Conservation (phyloP, 2,113 vertebrate species). For the Hydrochoerus hydrochaeris region DNA sequence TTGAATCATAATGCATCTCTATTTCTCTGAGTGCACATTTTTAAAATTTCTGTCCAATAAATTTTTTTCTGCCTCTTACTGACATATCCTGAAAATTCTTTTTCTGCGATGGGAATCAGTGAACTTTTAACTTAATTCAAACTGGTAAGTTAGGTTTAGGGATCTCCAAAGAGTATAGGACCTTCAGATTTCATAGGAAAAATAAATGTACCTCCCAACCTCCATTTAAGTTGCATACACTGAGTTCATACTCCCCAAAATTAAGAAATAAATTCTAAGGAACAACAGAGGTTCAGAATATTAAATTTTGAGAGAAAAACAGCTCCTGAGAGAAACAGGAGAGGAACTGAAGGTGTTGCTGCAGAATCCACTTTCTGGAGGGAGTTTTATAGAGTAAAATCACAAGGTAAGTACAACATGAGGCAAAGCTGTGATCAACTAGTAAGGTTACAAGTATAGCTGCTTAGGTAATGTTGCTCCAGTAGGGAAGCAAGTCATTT, state of each 20-base stretch:
- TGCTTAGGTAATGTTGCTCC: background rate
- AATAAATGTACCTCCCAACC: background rate
- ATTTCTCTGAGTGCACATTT: too few relatives aligned
- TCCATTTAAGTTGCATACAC: too few relatives aligned
- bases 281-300: background rate
- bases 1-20: too few relatives aligned
- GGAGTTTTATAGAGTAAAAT: background rate
- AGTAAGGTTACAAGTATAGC: background rate
- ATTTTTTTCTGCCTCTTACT: background rate
- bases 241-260: background rate
- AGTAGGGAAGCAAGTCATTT: background rate
- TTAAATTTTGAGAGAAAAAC: background rate
- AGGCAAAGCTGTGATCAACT: background rate
- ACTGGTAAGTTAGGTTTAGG: background rate
- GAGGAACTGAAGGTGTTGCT: background rate
- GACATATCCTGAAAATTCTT: background rate
- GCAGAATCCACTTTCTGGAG: background rate
- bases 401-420: background rate
- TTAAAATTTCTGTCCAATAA: too few relatives aligned
- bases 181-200: background rate
- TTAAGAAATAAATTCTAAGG: background rate
- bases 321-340: background rate
- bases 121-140: background rate
- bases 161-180: background rate
- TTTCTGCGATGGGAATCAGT: background rate